Conservation (phyloP, 2,888 invertebrate species). For the Priocnemis perturbator region DNA sequence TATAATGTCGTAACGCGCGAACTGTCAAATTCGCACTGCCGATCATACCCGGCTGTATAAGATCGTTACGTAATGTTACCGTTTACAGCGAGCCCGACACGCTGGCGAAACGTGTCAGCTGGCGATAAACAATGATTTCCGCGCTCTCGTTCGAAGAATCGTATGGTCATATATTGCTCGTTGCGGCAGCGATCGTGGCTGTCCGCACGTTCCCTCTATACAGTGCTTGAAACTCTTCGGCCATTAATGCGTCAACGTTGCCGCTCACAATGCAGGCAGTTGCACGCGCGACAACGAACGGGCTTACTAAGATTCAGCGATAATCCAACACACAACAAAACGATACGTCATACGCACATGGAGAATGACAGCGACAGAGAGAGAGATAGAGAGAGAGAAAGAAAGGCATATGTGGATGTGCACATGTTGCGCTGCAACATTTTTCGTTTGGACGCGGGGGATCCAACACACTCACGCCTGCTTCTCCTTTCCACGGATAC, state of each 20-base stretch:
- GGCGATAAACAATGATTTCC: constrained; percentile 61
- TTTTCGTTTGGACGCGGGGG: too few species aligned
- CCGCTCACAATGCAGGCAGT: not conserved
- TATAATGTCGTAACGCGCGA: constrained; percentile 4
- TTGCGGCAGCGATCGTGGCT: not conserved
- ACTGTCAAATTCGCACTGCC: constrained; percentile 29
- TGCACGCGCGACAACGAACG: constrained; percentile 13
- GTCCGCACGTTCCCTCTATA: not conserved
- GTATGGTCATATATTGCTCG: constrained; percentile 4
- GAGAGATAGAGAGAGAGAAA: too few species aligned
- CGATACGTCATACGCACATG: too few species aligned
- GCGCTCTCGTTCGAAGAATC: constrained; percentile 40
- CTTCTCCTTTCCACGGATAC: too few species aligned
- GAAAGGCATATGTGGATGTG: too few species aligned
- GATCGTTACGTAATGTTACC: constrained; percentile 51
- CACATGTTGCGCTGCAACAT: too few species aligned
- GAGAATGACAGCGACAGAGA: too few species aligned
- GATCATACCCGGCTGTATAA: constrained; percentile 40
- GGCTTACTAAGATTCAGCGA: constrained; percentile 16
- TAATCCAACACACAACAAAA: too few species aligned
- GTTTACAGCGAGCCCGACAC: constrained; percentile 49
- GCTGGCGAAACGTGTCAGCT: constrained; percentile 54
- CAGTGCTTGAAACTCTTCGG: constrained; percentile 16
- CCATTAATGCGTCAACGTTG: too few species aligned
- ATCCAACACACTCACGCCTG: too few species aligned